Evolutionary conservation across 92 coral and sea anemone species (phyloP).

Genomic region (Actinernus sp.): DNA sequence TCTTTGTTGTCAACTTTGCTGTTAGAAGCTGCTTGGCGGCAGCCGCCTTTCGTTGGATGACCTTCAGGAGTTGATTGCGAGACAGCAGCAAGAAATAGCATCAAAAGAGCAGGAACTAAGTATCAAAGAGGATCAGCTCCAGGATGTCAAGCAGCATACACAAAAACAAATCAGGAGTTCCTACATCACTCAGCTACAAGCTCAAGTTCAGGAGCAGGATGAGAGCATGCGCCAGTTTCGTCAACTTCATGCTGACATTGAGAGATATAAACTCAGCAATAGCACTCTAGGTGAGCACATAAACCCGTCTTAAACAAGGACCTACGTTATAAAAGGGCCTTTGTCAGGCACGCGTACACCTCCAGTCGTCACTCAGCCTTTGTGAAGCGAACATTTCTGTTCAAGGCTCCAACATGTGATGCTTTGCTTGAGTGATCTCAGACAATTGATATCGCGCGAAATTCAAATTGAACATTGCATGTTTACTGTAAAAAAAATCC

Average conservation of each 20-base stretch:
- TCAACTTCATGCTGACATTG: slow-evolving; percentile 70
- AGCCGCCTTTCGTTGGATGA: slow-evolving; percentile 61
- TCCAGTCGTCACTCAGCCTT: no score
- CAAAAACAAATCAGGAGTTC: slow-evolving; percentile 60
- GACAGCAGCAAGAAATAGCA: slow-evolving; percentile 89
- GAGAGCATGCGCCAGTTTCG: slow-evolving; percentile 70
- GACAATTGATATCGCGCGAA: no score
- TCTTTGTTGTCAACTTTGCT: no score
- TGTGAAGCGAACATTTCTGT: no score
- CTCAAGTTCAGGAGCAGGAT: slow-evolving; percentile 82
- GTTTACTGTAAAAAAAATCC: no score
- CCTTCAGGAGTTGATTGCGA: slow-evolving; percentile 61
- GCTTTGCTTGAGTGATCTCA: no score
- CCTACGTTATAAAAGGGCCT: no score
- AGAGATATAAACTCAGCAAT: slow-evolving; percentile 67
- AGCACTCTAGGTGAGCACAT: slow-evolving; percentile 73
- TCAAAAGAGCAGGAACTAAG: slow-evolving; percentile 81
- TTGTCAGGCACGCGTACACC: no score
- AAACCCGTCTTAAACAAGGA: no score
- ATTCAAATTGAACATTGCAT: no score
- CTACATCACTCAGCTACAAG: slow-evolving; percentile 72
- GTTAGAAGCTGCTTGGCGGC: slow-evolving; percentile 44
- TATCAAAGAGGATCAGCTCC: slow-evolving; percentile 77
- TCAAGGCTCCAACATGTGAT: no score
- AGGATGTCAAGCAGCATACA: slow-evolving; percentile 62